A percentile compares a stretch with the other conserved stretches of the same genome.
These are phyloP conservation scores for Platichthys stellatus DNA, from an alignment of 2,113 vertebrate species.

Conservation along the genomic window DNA sequence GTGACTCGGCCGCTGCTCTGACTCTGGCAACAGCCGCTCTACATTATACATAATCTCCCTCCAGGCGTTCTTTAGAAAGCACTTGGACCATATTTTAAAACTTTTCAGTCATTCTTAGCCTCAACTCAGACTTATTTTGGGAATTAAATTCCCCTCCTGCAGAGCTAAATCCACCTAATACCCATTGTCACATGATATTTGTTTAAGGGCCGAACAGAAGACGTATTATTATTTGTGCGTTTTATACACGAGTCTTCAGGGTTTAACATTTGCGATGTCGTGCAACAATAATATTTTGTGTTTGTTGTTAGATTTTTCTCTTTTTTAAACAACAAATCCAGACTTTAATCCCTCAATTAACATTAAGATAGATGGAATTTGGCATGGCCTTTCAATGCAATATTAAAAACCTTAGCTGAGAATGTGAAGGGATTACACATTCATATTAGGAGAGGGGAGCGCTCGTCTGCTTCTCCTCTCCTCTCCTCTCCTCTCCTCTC, in stretches of 20 bases:
- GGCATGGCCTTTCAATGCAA: slow-evolving; percentile 22
- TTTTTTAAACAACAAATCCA: background rate
- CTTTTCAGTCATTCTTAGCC: slow-evolving; percentile 9
- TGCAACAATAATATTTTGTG: background rate
- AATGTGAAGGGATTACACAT: slow-evolving; percentile 44
- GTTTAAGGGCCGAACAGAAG: background rate
- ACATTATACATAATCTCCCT: background rate
- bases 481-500: slow-evolving; percentile 11
- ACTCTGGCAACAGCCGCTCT: background rate
- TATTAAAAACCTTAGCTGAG: slow-evolving; percentile 38
- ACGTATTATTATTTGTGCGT: background rate
- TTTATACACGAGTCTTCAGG: background rate
- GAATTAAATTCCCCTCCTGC: slow-evolving; percentile 1
- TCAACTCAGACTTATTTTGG: slow-evolving; percentile 12
- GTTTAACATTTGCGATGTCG: background rate
- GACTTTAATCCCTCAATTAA: slow-evolving; percentile 36
- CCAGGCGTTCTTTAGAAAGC: background rate
- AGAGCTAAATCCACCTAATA: slow-evolving; percentile 23
- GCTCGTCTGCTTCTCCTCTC: background rate
- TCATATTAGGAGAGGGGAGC: background rate
- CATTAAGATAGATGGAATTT: slow-evolving; percentile 27
- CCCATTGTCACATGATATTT: slow-evolving; percentile 14
- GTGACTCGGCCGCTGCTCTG: background rate
- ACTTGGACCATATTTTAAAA: slow-evolving; percentile 7
- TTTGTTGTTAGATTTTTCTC: background rate